Evolutionary conservation across 2,888 invertebrate species (phyloP).

Genomic region (Macrostomum cliftonense): DNA sequence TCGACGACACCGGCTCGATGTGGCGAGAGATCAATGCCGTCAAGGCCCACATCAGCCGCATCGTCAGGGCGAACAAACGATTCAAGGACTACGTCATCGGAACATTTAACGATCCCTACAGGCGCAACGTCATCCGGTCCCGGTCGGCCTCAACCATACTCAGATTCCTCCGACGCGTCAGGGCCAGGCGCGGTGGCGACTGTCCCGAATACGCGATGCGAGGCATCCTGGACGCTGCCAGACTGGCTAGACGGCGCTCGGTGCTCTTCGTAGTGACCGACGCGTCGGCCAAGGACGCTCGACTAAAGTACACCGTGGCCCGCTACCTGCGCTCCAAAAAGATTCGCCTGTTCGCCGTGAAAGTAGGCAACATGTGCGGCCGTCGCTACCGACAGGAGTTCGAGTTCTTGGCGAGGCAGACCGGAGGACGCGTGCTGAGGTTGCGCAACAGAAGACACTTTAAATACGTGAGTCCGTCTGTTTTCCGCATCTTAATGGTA

Average conservation of each 20-base stretch:
- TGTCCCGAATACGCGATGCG: neutral
- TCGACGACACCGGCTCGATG: constrained; percentile 18
- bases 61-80: constrained; percentile 12
- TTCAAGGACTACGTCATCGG: constrained; percentile 17
- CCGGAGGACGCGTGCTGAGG: no score
- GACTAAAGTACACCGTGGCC: no score
- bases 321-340: no score
- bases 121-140: no score
- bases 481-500: no score
- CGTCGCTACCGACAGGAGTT: no score
- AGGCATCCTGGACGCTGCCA: neutral
- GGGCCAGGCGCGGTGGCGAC: neutral
- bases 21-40: constrained; percentile 16
- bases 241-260: neutral
- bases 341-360: no score
- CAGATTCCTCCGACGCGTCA: neutral
- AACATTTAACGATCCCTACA: constrained; percentile 18
- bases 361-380: no score
- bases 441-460: no score
- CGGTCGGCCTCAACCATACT: no score
- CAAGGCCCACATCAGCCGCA: constrained; percentile 14
- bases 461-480: no score
- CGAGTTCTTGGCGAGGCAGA: no score
- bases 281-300: neutral
- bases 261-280: neutral